Conservation (phyloP, 2,113 vertebrate genomes). For the Planiliza haematocheilus region DNA sequence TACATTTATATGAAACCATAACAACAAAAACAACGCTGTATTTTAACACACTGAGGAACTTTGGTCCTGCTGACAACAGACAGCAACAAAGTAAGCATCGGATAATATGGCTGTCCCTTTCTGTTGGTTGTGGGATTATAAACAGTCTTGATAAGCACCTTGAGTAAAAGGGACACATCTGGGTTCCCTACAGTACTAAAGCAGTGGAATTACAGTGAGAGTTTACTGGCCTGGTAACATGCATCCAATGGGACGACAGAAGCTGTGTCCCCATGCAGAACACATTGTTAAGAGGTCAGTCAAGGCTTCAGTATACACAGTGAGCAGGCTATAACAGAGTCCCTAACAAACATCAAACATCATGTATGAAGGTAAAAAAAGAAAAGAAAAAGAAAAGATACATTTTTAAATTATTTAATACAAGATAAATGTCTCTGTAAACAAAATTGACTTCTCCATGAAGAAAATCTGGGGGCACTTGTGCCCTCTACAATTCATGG, state of each 20-base stretch:
- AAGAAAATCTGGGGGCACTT: constrained; percentile 24
- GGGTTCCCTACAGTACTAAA: constrained; percentile 42
- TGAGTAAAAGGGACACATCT: constrained; percentile 13
- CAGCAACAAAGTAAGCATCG: constrained; percentile 32
- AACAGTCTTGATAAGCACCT: constrained; percentile 39
- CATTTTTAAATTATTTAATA: constrained; percentile 79
- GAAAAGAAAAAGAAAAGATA: constrained; percentile 49
- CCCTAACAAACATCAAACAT: constrained; percentile 32
- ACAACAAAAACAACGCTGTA: constrained; percentile 29
- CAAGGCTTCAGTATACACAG: constrained; percentile 40
- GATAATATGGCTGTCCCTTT: constrained; percentile 5
- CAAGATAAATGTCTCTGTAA: constrained; percentile 80
- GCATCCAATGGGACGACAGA: constrained; percentile 25
- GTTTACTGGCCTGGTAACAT: constrained; percentile 13
- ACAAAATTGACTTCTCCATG: constrained; percentile 68
- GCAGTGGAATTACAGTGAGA: constrained; percentile 21
- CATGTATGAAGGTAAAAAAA: constrained; percentile 57
- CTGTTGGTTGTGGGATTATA: constrained; percentile 7
- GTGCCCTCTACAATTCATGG: constrained; percentile 44
- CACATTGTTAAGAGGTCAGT: constrained; percentile 68
- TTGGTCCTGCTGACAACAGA: constrained; percentile 10
- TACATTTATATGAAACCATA: constrained; percentile 25
- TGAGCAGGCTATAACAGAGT: constrained; percentile 18
- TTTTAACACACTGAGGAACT: constrained; percentile 15
- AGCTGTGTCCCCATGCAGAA: constrained; percentile 52